These are phyloP conservation scores for Epirrita christyi DNA, from an alignment of 2,888 invertebrate species.

Conservation along the genomic window DNA sequence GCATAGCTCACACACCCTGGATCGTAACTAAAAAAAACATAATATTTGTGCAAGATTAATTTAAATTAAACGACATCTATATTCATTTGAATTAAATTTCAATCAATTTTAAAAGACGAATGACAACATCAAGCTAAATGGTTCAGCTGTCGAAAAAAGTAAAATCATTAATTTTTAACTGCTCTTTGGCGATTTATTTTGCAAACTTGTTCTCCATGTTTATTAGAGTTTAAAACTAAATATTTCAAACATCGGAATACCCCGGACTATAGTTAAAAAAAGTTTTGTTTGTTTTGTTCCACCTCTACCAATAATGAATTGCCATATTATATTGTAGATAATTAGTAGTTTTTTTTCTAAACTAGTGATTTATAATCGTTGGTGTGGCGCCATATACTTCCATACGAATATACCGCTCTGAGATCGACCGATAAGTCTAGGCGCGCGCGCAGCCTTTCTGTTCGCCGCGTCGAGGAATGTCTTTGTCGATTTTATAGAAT, in stretches of 20 bases:
- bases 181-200: slow-evolving; percentile 22
- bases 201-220: slow-evolving; percentile 29
- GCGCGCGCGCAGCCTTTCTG: slow-evolving; percentile 50
- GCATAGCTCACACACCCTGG: neutral
- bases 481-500: slow-evolving; percentile 39
- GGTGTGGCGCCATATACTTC: slow-evolving; percentile 63
- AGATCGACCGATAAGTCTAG: slow-evolving; percentile 55
- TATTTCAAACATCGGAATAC: slow-evolving; percentile 7
- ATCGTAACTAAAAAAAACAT: neutral
- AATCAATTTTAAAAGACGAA: slow-evolving; percentile 23
- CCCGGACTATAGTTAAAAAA: slow-evolving; percentile 9
- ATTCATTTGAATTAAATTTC: slow-evolving; percentile 10
- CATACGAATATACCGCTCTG: slow-evolving; percentile 28
- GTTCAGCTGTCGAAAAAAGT: slow-evolving; percentile 21
- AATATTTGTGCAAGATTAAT: neutral
- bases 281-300: slow-evolving; percentile 25
- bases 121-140: slow-evolving; percentile 26
- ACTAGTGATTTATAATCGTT: slow-evolving; percentile 61
- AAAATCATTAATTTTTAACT: slow-evolving; percentile 20
- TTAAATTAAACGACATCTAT: slow-evolving; percentile 6
- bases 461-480: slow-evolving; percentile 32
- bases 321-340: slow-evolving; percentile 48
- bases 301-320: slow-evolving; percentile 43
- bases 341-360: slow-evolving; percentile 54
- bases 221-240: slow-evolving; percentile 10